Conservation (phyloP, 2,888 invertebrate species). For the Imbricaverruca yamaguchii region DNA sequence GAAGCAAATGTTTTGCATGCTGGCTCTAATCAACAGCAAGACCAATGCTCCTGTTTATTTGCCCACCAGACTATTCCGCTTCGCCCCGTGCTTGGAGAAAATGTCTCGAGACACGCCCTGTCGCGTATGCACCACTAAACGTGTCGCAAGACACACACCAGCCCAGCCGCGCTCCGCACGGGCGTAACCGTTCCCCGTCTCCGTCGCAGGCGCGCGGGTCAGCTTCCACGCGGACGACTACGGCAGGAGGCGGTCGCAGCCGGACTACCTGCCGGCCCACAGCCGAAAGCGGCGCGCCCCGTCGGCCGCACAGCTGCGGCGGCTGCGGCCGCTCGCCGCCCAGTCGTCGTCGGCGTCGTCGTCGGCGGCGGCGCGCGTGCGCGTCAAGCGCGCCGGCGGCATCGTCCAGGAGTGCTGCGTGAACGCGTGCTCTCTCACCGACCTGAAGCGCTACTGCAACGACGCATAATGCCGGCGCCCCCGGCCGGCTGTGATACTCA, state of each 20-base stretch:
- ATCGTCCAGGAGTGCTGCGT: slow-evolving; percentile 5
- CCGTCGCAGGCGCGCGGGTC: too few relatives aligned
- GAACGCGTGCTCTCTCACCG: background rate
- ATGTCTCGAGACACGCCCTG: too few relatives aligned
- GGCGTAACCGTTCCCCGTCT: too few relatives aligned
- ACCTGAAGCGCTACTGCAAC: background rate
- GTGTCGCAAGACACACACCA: too few relatives aligned
- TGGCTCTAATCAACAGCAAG: too few relatives aligned
- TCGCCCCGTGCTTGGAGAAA: too few relatives aligned
- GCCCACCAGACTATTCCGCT: too few relatives aligned
- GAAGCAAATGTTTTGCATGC: too few relatives aligned
- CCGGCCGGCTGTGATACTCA: background rate
- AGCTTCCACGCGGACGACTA: background rate
- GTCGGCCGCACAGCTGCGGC: background rate
- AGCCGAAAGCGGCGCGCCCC: background rate
- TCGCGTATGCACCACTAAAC: too few relatives aligned
- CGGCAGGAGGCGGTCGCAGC: background rate
- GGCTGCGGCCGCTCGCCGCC: background rate
- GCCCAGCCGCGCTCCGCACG: too few relatives aligned
- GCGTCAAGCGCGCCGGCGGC: background rate
- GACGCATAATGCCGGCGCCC: background rate
- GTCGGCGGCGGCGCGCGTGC: background rate
- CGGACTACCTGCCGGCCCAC: background rate
- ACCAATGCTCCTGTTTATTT: too few relatives aligned
- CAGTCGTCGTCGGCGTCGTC: background rate